Percentiles rank a stretch among this genome's conserved stretches.
Evolutionary conservation across 2,888 invertebrate genomes (phyloP).

Genomic region (Temnothorax ravouxi): DNA sequence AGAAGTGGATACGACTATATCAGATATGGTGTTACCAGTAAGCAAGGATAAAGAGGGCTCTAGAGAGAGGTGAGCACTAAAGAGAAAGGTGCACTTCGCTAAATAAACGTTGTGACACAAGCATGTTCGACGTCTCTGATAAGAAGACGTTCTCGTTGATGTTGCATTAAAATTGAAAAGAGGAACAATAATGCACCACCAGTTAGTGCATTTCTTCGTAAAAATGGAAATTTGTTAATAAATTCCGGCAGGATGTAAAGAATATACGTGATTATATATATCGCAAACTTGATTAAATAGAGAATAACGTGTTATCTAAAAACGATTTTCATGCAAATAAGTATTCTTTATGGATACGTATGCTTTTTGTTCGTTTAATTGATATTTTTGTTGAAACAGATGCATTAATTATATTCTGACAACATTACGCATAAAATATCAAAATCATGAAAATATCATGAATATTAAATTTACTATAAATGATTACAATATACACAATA

Average conservation of each 20-base stretch:
- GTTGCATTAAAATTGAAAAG: slow-evolving; percentile 33
- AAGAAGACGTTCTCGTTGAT: slow-evolving; percentile 46
- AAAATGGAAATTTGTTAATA: slow-evolving; percentile 17
- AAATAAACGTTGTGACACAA: slow-evolving; percentile 61
- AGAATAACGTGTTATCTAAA: background rate
- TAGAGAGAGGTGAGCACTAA: slow-evolving; percentile 42
- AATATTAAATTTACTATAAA: slow-evolving; percentile 40
- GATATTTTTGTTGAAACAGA: slow-evolving; percentile 5
- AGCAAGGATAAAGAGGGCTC: slow-evolving; percentile 60
- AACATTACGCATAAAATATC: slow-evolving; percentile 15
- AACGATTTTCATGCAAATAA: background rate
- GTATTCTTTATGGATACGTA: background rate
- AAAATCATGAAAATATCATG: slow-evolving; percentile 32
- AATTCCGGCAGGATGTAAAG: background rate
- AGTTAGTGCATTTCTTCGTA: background rate
- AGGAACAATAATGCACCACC: background rate
- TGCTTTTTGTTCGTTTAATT: background rate
- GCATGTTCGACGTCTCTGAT: slow-evolving; percentile 48
- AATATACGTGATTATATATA: background rate
- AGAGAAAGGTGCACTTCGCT: slow-evolving; percentile 66
- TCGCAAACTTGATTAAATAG: background rate
- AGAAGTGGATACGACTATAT: slow-evolving; percentile 59
- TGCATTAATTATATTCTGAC: slow-evolving; percentile 18
- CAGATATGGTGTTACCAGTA: slow-evolving; percentile 48
- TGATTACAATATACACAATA: slow-evolving; percentile 16